A percentile compares a stretch with the other conserved stretches of the same genome.
These are phyloP conservation scores for Drosophila mulleri DNA, from an alignment of 2,888 invertebrate species.

Conservation along the genomic window DNA sequence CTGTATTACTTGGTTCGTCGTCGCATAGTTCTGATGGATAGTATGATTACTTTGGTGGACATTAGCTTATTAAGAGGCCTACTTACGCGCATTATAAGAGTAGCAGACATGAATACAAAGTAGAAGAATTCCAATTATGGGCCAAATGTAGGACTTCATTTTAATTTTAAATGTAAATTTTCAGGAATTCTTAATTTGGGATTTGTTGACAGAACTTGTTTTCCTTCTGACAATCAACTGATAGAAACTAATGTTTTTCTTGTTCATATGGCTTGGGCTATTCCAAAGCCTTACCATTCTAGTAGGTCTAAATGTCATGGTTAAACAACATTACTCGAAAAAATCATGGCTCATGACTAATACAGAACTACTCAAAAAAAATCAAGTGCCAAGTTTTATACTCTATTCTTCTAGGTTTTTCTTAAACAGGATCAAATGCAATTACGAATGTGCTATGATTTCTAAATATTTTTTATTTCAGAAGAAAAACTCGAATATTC, in stretches of 20 bases:
- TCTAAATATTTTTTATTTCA: too few relatives aligned
- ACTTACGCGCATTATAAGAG: background rate
- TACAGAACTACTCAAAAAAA: too few relatives aligned
- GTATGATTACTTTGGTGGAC: background rate
- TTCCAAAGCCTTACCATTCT: background rate
- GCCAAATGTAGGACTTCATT: slow-evolving; percentile 6
- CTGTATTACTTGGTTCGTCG: slow-evolving; percentile 43
- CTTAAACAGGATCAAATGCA: too few relatives aligned
- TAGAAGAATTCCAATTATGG: background rate
- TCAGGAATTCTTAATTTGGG: background rate
- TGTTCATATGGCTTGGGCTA: too few relatives aligned
- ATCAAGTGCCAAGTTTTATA: too few relatives aligned
- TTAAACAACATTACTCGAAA: background rate
- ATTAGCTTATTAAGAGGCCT: background rate
- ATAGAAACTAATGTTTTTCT: background rate
- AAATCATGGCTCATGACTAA: background rate
- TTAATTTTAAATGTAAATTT: background rate
- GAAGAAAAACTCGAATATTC: too few relatives aligned
- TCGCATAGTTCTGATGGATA: slow-evolving; percentile 49
- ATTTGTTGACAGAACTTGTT: background rate
- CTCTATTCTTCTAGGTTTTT: too few relatives aligned
- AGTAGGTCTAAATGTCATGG: background rate
- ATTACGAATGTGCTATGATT: too few relatives aligned
- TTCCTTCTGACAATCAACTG: background rate
- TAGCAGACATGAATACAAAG: background rate